Conservation (phyloP, 2,888 invertebrate species). For the Pollenia amentaria region DNA sequence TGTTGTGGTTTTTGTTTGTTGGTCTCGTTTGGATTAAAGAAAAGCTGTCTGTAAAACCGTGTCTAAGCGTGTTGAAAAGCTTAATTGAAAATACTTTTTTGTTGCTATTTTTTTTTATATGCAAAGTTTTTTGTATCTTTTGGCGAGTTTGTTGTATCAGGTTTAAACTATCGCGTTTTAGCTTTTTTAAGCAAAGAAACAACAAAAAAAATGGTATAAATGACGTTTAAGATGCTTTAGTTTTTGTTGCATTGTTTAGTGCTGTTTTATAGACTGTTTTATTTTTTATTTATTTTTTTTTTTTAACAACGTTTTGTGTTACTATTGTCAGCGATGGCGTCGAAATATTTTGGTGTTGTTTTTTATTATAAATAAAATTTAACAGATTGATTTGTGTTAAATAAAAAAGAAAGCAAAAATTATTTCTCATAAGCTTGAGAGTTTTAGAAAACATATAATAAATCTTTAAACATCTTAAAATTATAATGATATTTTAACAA, state of each 20-base stretch:
- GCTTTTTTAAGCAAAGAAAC: neutral
- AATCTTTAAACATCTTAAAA: too few relatives aligned
- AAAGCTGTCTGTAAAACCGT: constrained; percentile 62
- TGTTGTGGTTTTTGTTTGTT: constrained; percentile 10
- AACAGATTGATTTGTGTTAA: constrained; percentile 66
- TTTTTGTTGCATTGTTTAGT: constrained; percentile 55
- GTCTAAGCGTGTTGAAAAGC: constrained; percentile 75
- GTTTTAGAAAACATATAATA: too few relatives aligned
- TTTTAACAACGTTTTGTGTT: constrained; percentile 64
- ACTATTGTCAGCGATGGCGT: constrained; percentile 74
- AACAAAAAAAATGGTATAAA: constrained; percentile 50
- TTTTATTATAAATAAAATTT: constrained; percentile 64
- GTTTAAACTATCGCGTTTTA: constrained; percentile 61
- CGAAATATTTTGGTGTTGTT: constrained; percentile 68
- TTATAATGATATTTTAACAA: too few relatives aligned
- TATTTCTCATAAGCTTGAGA: constrained; percentile 33
- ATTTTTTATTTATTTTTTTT: constrained; percentile 1
- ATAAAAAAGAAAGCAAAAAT: neutral
- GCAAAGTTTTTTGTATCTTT: constrained; percentile 9
- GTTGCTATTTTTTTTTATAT: constrained; percentile 24
- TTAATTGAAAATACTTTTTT: constrained; percentile 74
- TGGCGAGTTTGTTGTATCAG: constrained; percentile 65
- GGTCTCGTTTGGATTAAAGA: neutral
- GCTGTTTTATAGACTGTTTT: constrained; percentile 39
- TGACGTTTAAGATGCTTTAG: constrained; percentile 57